Conservation (phyloP, 2,888 invertebrate species). For the Lasioglossum villosulum region DNA sequence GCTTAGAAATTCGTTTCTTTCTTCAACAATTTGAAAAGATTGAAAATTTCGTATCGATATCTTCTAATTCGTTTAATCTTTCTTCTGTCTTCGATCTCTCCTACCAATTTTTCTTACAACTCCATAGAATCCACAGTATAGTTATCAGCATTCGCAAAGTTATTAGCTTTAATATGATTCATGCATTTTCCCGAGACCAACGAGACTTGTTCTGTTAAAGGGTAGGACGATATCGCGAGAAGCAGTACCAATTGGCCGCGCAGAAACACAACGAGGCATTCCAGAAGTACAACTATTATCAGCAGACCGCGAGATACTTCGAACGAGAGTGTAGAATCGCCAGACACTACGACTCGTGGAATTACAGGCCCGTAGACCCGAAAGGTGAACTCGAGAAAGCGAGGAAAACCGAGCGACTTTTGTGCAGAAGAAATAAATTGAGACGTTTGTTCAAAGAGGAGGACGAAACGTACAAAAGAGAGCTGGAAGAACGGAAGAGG, state of each 20-base stretch:
- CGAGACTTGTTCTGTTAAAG: slow-evolving; percentile 66
- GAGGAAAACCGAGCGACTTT: slow-evolving; percentile 71
- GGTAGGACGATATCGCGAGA: slow-evolving; percentile 77
- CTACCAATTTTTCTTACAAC: not conserved
- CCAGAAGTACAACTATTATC: slow-evolving; percentile 75
- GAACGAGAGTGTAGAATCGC: slow-evolving; percentile 77
- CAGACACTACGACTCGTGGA: slow-evolving; percentile 79
- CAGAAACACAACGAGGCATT: slow-evolving; percentile 78
- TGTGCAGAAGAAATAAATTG: slow-evolving; percentile 72
- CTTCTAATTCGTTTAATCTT: not conserved
- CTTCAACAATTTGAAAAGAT: too few species aligned
- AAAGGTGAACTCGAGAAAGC: slow-evolving; percentile 67
- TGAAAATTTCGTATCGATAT: not conserved
- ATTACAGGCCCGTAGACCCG: slow-evolving; percentile 60
- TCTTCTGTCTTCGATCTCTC: too few species aligned
- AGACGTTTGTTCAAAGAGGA: slow-evolving; percentile 74
- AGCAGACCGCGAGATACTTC: slow-evolving; percentile 78
- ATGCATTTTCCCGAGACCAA: slow-evolving; percentile 15
- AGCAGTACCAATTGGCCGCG: slow-evolving; percentile 79
- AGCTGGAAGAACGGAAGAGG: slow-evolving; percentile 66
- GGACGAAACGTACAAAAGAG: slow-evolving; percentile 69
- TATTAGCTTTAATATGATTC: not conserved
- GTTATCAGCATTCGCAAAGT: not conserved
- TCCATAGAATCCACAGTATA: not conserved
- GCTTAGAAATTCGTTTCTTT: too few species aligned